Conservation (phyloP, 1,140 invertebrate genomes). For the Papilio helenus region DNA sequence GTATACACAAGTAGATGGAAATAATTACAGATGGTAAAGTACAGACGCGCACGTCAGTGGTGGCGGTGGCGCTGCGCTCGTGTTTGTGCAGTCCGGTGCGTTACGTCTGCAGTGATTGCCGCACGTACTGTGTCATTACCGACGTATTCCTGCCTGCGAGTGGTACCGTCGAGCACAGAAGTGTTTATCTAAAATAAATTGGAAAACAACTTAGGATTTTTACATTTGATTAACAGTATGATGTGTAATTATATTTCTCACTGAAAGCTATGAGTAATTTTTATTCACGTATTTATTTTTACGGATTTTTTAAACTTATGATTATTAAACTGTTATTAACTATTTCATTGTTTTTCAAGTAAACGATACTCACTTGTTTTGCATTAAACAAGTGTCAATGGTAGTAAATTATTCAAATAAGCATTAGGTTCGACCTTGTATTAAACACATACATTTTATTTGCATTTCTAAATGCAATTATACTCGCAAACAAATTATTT, state of each 20-base stretch:
- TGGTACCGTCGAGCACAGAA: constrained; percentile 24
- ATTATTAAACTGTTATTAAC: background rate
- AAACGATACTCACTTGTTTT: background rate
- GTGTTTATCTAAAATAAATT: constrained; percentile 24
- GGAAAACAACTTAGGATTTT: background rate
- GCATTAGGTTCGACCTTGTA: constrained; percentile 14
- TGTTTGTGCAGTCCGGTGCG: constrained; percentile 53
- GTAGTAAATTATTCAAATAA: background rate
- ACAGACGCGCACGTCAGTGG: constrained; percentile 36
- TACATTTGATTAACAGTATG: background rate
- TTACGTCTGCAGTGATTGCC: constrained; percentile 51
- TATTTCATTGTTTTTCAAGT: background rate
- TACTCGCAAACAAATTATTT: background rate
- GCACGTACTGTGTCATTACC: constrained; percentile 73
- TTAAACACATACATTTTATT: constrained; percentile 2
- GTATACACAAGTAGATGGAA: background rate
- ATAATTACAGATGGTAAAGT: constrained; percentile 28
- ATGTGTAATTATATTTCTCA: background rate
- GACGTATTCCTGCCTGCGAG: constrained; percentile 45
- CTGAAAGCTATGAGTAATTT: background rate
- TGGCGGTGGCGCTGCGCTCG: constrained; percentile 37
- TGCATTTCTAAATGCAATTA: constrained; percentile 28
- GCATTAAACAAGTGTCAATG: constrained; percentile 7
- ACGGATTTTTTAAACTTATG: background rate
- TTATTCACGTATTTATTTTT: background rate